Evolutionary conservation across 2,113 vertebrate genomes (phyloP), one percentile per base, ranked within the genome.

Genomic region (Propithecus coquereli): DNA sequence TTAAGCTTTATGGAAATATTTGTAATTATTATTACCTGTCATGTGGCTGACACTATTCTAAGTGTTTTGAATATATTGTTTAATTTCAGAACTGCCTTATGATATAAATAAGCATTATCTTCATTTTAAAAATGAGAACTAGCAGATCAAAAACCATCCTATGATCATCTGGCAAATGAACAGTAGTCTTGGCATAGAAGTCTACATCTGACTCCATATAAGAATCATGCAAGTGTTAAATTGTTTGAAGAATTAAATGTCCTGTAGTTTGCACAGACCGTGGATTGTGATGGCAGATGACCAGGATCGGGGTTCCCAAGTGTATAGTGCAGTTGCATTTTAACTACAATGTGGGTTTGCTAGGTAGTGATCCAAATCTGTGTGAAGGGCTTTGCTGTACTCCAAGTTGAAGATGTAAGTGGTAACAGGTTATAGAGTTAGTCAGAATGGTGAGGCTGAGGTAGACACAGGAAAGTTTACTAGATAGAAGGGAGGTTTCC

Each of bases 41-140:
- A 70, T 9, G 40, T 90, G 80, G 59, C 47, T 70, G 50, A 59
- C 22, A 45, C 14, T 77, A 25, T 86, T 81, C 43, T 70, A 59
- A 73, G 8, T 82, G 68, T 34, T 95, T 95, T 90, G 40, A n/a
- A 52, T 50, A 17, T 59, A 82, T 50, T 52, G 1, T 66, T 93
- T 82, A 81, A 47, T 87, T 54, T 92, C 18, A 92, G 20, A 89
- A 90, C 30, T n/a, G 50, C 54, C 76, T 93, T 89, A 85, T 30
- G 66, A 47, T 74, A 92, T 45, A 92, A 91, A 66, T 65, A 85
- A 94, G 77, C 59, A 74, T 66, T 50, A 27, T 68, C 83, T 93
- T 23, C 82, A 71, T 76, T 95, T 91, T 94, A 74, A 65, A 94
- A 94, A 84, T 37, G 70, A 74, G 54, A 92, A 81, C 37, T 43